These are phyloP conservation scores for Polypterus senegalus DNA, from an alignment of 2,113 vertebrate genomes.

Conservation along the genomic window DNA sequence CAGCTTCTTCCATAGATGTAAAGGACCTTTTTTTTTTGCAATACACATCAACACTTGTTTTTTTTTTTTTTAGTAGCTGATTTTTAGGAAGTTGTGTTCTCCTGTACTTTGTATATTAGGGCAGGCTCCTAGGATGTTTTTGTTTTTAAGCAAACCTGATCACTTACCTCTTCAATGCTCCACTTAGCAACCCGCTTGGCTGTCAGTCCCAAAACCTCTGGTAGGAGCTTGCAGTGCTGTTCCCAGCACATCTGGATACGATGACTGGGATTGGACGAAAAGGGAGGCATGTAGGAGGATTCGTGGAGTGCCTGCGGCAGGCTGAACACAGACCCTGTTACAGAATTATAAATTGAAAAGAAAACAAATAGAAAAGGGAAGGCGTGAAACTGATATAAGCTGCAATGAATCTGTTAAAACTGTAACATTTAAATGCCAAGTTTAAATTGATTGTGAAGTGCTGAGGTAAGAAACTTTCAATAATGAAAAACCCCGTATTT, in stretches of 20 bases:
- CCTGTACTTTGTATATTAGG: not conserved
- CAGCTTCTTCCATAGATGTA: not conserved
- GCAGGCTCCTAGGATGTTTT: not conserved
- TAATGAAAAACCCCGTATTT: no score
- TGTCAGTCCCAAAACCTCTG: constrained; percentile 70
- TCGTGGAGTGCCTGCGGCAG: constrained; percentile 79
- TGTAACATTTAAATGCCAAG: no score
- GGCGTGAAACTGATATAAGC: not conserved
- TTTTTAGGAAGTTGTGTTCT: not conserved
- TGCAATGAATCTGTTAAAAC: not conserved
- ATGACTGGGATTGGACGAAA: constrained; percentile 56
- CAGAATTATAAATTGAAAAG: no score
- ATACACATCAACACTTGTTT: not conserved
- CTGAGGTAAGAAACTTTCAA: no score
- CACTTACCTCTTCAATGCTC: constrained; percentile 72
- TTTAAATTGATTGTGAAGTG: no score
- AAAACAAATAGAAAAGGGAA: no score
- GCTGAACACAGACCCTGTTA: constrained; percentile 44
- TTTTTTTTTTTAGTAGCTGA: not conserved
- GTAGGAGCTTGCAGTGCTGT: constrained; percentile 76
- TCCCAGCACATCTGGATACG: constrained; percentile 78
- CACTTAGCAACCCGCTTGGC: constrained; percentile 76
- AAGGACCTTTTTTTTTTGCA: not conserved
- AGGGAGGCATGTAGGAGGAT: constrained; percentile 73
- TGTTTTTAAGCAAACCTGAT: not conserved